Evolutionary conservation across 2,113 vertebrate genomes (phyloP).

Genomic region (Leptobrachium leishanense): DNA sequence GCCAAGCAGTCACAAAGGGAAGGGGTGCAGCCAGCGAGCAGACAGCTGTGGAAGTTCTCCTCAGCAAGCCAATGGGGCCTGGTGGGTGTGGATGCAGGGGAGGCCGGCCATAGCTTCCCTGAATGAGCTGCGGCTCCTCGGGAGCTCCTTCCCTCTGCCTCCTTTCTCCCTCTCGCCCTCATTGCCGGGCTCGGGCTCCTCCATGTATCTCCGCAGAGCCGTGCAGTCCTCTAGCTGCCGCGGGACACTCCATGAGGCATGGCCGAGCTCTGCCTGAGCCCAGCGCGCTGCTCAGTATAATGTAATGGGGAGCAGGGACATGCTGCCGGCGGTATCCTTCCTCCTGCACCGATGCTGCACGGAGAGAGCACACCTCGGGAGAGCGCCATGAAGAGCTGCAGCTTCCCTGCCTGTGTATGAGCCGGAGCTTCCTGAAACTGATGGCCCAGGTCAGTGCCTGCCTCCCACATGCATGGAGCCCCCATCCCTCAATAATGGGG

Average conservation of each 20-base stretch:
- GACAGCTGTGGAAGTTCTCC: background rate
- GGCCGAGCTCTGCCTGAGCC: background rate
- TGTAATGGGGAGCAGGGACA: background rate
- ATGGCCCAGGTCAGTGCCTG: background rate
- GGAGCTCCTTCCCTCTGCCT: conserved; percentile 3
- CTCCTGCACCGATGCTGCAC: background rate
- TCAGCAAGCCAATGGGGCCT: conserved; percentile 1
- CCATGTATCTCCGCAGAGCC: background rate
- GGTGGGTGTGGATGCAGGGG: background rate
- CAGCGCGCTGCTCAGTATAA: background rate
- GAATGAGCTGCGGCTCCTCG: conserved; percentile 12
- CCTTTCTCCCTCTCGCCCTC: background rate
- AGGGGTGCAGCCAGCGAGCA: background rate
- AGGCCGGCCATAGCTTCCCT: background rate
- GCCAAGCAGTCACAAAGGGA: background rate
- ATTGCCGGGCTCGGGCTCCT: background rate
- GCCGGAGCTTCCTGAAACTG: background rate
- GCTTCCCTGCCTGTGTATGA: background rate
- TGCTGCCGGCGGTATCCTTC: background rate
- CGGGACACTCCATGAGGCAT: background rate
- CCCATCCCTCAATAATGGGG: background rate
- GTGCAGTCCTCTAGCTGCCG: background rate
- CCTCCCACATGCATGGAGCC: background rate
- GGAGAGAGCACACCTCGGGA: background rate
- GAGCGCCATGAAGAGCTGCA: conserved; percentile 8